Base-by-base conservation (phyloP, 1,140 invertebrate species). In the Heliconius congener region DNA sequence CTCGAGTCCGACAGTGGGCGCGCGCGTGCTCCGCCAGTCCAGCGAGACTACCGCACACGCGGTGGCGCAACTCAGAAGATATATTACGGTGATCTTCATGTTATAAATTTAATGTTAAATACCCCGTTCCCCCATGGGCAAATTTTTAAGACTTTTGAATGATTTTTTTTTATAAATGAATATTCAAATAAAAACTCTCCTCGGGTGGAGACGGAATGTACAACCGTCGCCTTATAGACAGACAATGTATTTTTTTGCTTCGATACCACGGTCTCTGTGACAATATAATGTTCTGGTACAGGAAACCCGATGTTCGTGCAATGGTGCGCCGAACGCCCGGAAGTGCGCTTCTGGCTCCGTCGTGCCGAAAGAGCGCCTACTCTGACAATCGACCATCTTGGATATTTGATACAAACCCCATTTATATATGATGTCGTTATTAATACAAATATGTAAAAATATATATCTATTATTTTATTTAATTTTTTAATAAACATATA, bases 21-120 rank as follows among this genome's bases (percentile, higher is more conserved):
- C 85, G 46, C 84, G 83, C n/a, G 76, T 90, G 77, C 79, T 88
- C 85, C 70, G 81, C 60, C 79, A 86, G 71, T 82, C 87, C 73
- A 88, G 85, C 81, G 87, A 90, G 37, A 86, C 85, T 70, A 87
- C 86, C 42, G 85, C 80, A 50, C 86, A 88, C 34, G 87, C 87
- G 13, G 86, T 93, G 52, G 88, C 91, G 76, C 90, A 92, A 81
- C 88, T 92, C 70, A 78, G 86, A 84, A 78, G 83, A 70, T 90
- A 82, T 81, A 85, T 91, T 82, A 81, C 82, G 79, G 90, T 91
- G 79, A 66, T 66, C 18, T 52, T 52, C 0, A 46, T 16, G 3
- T 46, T 46, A 13, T 46, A 16, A 16, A 46, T 46, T 46, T 3
- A 46, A 46, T 46, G 11, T 13, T 46, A 46, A 46, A 46, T 13